Evolutionary conservation across 2,888 invertebrate species (phyloP), one percentile per base, ranked within the genome.

Genomic region (Philhelius pedissequus): DNA sequence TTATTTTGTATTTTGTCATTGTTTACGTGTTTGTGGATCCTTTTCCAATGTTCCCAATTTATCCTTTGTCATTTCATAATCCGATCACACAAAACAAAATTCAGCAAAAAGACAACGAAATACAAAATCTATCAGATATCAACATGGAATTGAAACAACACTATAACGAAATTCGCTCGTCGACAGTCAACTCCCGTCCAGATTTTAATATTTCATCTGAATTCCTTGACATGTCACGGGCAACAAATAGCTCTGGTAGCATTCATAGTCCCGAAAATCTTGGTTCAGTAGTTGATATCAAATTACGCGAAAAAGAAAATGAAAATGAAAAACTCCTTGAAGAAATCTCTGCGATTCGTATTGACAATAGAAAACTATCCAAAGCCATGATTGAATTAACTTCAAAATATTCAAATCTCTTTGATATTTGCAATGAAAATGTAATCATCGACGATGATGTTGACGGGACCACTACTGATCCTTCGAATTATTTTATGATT

Each of bases 201-300:
- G 89, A 90, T 22, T 78, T 89, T 0, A 90, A 90, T 69, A 77
- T 84, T 0, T 90, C 91, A 0, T 78, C 83, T 0, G 91, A 91
- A 75, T 87, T 88, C 66, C 78, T 91, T 0, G 89, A 91, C 71
- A 68, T 82, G 9, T 83, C 88, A 5, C 87, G 87, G 9, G 86
- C 79, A 11, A 77, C 86, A 68, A 89, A 88, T 50, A 86, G 87
- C 52, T 88, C 88, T 0, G 88, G 87, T 9, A 89, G 88, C 25
- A 56, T 88, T 15, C 87, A 84, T 0, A 89, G 90, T 32, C 91
- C 91, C 0, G 92, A 92, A 83, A 91, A 90, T 86, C 81, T 92
- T 3, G 92, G 88, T 27, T 89, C 90, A 0, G 91, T 92, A 1
- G 86, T 92, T n/a, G 92, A 92, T 81, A 87, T 91, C 0, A 90